Conservation (phyloP, 2,797 vertebrate genomes). For the Dermochelys coriacea region DNA sequence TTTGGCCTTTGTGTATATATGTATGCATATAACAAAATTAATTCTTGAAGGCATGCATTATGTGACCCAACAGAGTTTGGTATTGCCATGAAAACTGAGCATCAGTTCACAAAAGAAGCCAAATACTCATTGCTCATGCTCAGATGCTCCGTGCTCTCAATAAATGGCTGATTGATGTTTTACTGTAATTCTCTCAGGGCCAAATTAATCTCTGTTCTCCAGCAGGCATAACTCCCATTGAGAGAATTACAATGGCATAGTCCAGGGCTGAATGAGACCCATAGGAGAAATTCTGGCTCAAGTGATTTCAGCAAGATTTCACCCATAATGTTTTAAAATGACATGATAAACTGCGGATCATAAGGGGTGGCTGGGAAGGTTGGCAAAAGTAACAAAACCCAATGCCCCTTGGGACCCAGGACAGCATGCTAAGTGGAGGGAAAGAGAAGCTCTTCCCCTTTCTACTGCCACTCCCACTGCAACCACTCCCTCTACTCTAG, state of each 20-base stretch:
- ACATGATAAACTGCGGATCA: background rate
- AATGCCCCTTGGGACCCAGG: background rate
- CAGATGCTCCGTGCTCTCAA: background rate
- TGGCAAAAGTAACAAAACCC: background rate
- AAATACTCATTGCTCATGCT: background rate
- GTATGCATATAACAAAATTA: fast-evolving
- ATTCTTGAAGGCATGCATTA: background rate
- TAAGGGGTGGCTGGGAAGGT: background rate
- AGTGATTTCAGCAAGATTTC: background rate
- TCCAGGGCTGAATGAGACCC: too few species aligned
- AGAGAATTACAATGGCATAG: background rate
- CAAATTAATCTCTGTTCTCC: background rate
- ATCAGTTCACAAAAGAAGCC: background rate
- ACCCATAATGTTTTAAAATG: background rate
- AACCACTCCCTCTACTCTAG: background rate
- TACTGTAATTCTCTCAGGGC: background rate
- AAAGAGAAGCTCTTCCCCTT: background rate
- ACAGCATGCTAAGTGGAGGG: background rate
- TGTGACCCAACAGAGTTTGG: background rate
- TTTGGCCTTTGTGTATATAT: background rate
- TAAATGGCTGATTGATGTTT: background rate
- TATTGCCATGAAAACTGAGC: background rate
- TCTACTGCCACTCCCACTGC: background rate
- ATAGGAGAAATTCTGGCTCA: background rate
- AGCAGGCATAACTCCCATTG: background rate